Evolutionary conservation across 1,140 invertebrate species (phyloP).

Genomic region (Plutomurus gul): DNA sequence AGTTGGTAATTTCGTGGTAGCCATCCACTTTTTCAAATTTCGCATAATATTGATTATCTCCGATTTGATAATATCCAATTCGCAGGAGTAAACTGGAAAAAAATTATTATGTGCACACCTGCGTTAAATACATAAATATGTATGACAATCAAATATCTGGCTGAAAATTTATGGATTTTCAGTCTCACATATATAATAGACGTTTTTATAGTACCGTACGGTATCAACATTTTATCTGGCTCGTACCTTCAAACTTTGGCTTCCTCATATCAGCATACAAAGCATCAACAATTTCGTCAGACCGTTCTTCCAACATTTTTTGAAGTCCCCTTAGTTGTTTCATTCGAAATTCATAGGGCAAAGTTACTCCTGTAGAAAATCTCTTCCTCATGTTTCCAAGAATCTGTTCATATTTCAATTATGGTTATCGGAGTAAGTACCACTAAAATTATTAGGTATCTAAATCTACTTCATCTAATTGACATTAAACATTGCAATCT

Average conservation of each 20-base stretch:
- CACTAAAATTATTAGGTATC: too few species aligned
- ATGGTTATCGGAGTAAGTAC: too few species aligned
- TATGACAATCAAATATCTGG: not conserved
- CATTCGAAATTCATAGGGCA: not conserved
- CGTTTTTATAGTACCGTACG: too few species aligned
- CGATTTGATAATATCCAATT: slow-evolving; percentile 30
- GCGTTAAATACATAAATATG: too few species aligned
- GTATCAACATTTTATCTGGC: too few species aligned
- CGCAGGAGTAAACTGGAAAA: not conserved
- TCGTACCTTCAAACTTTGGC: slow-evolving; percentile 32
- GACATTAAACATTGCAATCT: too few species aligned
- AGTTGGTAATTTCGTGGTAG: slow-evolving; percentile 57
- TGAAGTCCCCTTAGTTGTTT: slow-evolving; percentile 26
- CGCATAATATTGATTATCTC: not conserved
- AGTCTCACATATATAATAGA: too few species aligned
- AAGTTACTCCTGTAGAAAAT: too few species aligned
- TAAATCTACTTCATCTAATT: too few species aligned
- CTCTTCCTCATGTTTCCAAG: too few species aligned
- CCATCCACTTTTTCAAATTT: not conserved
- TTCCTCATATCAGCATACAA: slow-evolving; percentile 40
- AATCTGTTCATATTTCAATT: too few species aligned
- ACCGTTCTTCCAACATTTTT: slow-evolving; percentile 19
- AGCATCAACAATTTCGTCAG: slow-evolving; percentile 37
- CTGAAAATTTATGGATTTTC: not conserved
- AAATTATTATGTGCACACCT: not conserved